A percentile compares a stretch with the other conserved stretches of the same genome.
phyloP scores from a whole-genome alignment of 2,113 vertebrate genomes.

The Prionailurus bengalensis region DNA sequence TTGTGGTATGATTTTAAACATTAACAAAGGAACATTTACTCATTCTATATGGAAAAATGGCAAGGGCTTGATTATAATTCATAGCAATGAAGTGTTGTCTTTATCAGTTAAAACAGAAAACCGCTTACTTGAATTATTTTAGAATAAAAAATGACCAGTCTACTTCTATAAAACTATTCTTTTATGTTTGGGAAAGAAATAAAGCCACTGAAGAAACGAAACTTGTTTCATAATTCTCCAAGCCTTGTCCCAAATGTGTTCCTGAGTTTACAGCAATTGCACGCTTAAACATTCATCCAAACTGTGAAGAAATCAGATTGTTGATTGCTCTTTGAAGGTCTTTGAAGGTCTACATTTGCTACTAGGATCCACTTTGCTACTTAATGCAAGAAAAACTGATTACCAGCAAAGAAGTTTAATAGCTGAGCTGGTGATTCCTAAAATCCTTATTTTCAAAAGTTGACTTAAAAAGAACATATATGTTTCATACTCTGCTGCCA shows the following conservation, averaged over 20 bases:
- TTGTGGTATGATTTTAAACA: background rate
- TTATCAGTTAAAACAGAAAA: background rate
- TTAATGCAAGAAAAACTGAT: background rate
- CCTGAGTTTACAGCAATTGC: background rate
- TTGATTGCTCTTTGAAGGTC: background rate
- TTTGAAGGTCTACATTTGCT: background rate
- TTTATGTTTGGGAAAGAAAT: background rate
- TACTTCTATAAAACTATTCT: background rate
- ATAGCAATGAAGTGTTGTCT: slow-evolving; percentile 25
- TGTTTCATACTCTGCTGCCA: background rate
- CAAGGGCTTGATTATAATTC: background rate
- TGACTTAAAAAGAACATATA: background rate
- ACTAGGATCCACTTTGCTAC: background rate
- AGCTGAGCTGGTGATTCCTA: background rate
- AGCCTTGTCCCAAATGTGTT: background rate
- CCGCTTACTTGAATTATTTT: slow-evolving; percentile 23
- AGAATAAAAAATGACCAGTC: background rate
- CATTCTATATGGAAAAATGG: background rate
- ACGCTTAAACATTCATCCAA: background rate
- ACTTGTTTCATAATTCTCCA: background rate
- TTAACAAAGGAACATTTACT: slow-evolving; percentile 40
- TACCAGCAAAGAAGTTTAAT: background rate
- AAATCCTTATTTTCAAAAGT: background rate
- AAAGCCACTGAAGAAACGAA: background rate
- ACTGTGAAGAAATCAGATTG: background rate